Evolutionary conservation across 2,113 vertebrate genomes (phyloP).

Genomic region (Rana temporaria): DNA sequence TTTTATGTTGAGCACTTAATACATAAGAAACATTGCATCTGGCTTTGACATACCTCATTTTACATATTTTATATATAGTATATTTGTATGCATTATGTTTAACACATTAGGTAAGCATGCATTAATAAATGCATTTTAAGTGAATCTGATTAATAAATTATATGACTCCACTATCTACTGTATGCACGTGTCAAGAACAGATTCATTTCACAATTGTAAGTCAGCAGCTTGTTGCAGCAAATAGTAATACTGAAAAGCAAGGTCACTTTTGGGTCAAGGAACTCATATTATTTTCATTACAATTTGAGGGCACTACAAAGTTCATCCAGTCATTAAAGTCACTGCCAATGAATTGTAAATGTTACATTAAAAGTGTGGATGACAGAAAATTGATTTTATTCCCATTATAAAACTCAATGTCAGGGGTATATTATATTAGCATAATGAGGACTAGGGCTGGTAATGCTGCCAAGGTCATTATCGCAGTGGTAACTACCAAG

Average conservation of each 20-base stretch:
- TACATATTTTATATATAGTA: no score
- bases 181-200: neutral
- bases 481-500: conserved; percentile 46
- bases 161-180: neutral
- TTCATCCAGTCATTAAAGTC: conserved; percentile 31
- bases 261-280: conserved; percentile 37
- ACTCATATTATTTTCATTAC: conserved; percentile 48
- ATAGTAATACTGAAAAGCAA: conserved; percentile 29
- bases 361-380: conserved; percentile 44
- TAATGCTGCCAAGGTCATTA: conserved; percentile 50
- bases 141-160: no score
- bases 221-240: neutral
- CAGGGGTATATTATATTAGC: conserved; percentile 48
- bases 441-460: conserved; percentile 42
- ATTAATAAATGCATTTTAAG: no score
- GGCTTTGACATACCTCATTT: no score
- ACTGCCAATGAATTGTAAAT: conserved; percentile 39
- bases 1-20: no score
- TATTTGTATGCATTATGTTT: no score
- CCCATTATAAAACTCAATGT: conserved; percentile 51
- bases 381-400: conserved; percentile 47
- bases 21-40: no score
- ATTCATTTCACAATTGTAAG: conserved; percentile 10
- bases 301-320: conserved; percentile 10
- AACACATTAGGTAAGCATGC: no score